A percentile compares a stretch with the other conserved stretches of the same genome.
phyloP scores from a whole-genome alignment of 2,888 invertebrate genomes.

The Dasysyrphus albostriatus region DNA sequence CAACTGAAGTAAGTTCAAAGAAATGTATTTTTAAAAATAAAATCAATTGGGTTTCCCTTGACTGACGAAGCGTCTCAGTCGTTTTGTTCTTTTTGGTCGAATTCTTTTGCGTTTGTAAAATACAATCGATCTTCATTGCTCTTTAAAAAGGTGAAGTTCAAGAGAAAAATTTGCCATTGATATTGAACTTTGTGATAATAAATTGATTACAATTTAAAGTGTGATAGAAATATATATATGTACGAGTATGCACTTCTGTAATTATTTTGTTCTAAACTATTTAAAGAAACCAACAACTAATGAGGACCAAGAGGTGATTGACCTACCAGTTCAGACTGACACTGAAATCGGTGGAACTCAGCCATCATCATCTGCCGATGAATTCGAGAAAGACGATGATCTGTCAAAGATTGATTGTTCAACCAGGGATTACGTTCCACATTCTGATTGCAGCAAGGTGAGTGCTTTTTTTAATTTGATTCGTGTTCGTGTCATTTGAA shows the following conservation, averaged over 20 bases:
- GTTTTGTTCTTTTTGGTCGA: slow-evolving; percentile 38
- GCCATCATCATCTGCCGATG: slow-evolving; percentile 78
- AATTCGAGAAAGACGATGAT: slow-evolving; percentile 27
- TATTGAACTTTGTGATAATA: slow-evolving; percentile 44
- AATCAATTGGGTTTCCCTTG: slow-evolving; percentile 1
- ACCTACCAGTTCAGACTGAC: slow-evolving; percentile 82
- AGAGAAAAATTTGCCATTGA: slow-evolving; percentile 51
- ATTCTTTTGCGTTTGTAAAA: slow-evolving; percentile 16
- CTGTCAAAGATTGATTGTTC: slow-evolving; percentile 84
- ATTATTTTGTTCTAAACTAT: slow-evolving; percentile 5
- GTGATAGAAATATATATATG: neutral
- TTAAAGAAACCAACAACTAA: slow-evolving; percentile 78
- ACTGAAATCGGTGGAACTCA: slow-evolving; percentile 44
- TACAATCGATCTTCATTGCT: slow-evolving; percentile 48
- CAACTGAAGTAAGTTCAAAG: slow-evolving; percentile 78
- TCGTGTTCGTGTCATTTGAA: neutral
- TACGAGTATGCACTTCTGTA: too few relatives aligned
- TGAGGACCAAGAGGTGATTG: slow-evolving; percentile 77
- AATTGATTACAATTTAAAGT: neutral
- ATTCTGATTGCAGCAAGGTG: slow-evolving; percentile 86
- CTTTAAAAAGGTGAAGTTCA: slow-evolving; percentile 48
- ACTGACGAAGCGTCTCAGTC: slow-evolving; percentile 73
- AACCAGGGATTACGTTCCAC: slow-evolving; percentile 85
- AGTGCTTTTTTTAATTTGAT: neutral
- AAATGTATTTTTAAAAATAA: slow-evolving; percentile 50